Conservation (phyloP, 2,888 invertebrate genomes). For the Drosophila cracens region DNA sequence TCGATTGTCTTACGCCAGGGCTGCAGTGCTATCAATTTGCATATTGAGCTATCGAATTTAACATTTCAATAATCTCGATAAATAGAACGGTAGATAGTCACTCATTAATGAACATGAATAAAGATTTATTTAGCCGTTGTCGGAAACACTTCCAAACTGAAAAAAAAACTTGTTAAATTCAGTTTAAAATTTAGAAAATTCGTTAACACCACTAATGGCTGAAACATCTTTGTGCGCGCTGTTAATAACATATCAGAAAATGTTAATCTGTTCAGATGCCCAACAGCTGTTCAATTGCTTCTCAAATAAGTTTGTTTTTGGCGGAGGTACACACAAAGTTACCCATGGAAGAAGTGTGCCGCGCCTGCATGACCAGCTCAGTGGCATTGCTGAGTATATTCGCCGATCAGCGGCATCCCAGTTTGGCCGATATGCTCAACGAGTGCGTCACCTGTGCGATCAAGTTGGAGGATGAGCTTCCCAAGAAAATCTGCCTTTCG, state of each 20-base stretch:
- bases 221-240: neutral
- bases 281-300: neutral
- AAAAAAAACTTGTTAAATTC: neutral
- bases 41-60: neutral
- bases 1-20: conserved; percentile 34
- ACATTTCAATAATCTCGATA: neutral
- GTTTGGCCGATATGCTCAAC: conserved; percentile 28
- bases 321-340: neutral
- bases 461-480: conserved; percentile 27
- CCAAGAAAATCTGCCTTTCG: conserved; percentile 32
- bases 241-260: neutral
- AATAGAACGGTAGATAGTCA: neutral
- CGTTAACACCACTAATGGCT: neutral
- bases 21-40: conserved; percentile 10
- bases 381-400: conserved; percentile 44
- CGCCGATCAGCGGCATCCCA: conserved; percentile 34
- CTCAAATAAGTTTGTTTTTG: neutral
- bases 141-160: neutral
- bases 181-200: neutral
- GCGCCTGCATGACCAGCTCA: conserved; percentile 44
- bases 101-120: neutral
- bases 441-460: conserved; percentile 37
- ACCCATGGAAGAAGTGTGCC: conserved; percentile 40
- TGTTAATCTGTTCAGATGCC: neutral
- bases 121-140: neutral